Evolutionary conservation across 1,140 invertebrate species (phyloP).

Genomic region (Drosophila simulans): DNA sequence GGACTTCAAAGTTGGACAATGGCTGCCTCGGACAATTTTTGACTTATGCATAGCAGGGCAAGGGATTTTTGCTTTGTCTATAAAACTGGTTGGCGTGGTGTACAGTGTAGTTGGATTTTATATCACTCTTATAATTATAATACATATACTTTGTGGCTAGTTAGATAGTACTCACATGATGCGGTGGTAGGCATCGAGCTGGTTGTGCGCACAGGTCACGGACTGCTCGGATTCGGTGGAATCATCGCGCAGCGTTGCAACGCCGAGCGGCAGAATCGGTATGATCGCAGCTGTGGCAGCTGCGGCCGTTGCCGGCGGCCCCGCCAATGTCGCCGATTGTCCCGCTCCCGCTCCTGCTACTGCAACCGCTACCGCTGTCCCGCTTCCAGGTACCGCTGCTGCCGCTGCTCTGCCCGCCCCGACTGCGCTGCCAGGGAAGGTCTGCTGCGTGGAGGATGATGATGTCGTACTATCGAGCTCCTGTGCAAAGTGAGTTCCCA

Average conservation of each 20-base stretch:
- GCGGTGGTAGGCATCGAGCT: slow-evolving; percentile 83
- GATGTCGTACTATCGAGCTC: slow-evolving; percentile 79
- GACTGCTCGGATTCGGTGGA: slow-evolving; percentile 84
- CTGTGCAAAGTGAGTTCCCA: slow-evolving; percentile 28
- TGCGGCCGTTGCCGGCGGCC: slow-evolving; percentile 84
- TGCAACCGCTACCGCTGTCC: slow-evolving; percentile 28
- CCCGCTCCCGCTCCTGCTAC: slow-evolving; percentile 20
- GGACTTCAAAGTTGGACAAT: no score
- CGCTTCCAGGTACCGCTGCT: slow-evolving; percentile 45
- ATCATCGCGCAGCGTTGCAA: slow-evolving; percentile 84
- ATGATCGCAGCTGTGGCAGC: slow-evolving; percentile 84
- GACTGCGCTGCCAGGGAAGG: slow-evolving; percentile 32
- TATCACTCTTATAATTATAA: no score
- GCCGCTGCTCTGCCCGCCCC: slow-evolving; percentile 6
- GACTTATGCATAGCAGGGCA: no score
- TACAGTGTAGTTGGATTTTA: no score
- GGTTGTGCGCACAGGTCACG: slow-evolving; percentile 80
- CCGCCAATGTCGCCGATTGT: slow-evolving; percentile 81
- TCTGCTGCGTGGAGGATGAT: slow-evolving; percentile 56
- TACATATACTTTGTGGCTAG: no score
- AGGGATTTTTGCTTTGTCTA: no score
- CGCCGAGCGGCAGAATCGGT: slow-evolving; percentile 83
- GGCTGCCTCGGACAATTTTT: no score
- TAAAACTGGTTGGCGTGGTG: no score
- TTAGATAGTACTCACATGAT: slow-evolving; percentile 78